Base-by-base conservation (phyloP, 1,140 invertebrate species). In the Callitettix versicolor region DNA sequence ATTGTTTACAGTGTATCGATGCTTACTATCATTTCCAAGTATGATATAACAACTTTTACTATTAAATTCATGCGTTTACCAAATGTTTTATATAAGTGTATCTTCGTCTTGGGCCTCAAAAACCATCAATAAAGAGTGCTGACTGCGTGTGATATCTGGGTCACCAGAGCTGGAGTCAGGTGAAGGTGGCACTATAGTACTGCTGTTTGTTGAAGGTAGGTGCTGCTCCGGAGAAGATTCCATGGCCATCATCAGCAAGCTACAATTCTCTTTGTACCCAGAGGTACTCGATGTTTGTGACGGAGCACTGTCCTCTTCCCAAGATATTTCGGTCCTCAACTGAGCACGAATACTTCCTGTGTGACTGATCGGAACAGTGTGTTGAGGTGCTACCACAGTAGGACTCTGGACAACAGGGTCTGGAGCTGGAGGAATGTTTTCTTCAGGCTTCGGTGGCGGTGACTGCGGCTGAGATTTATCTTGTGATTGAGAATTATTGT, bases 251-350 rank as follows among this genome's bases (percentile, higher is more conserved):
- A 63, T 59, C 12, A 66, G 47, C 34, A 65, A 42, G 50, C 58
- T 59, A 44, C 59, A 65, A 65, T 62, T 62, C 33, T 66, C 56
- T 14, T 57, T 41, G 52, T 63, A 88, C 40, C 85, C 86, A 0
- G 86, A 89, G 2, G 85, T 89, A 48, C 85, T 88, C 0, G 85
- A 87, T 0, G 86, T 85, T 63, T 80, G 79, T 9, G 79, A 81
- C 40, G 80, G 67, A 26, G 76, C 75, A 48, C 76, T 82, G 57
- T 88, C 86, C 60, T 86, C 86, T 64, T 90, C 85, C 78, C 83
- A 88, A 0, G 84, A 86, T 0, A 71, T 60, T 17, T 75, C 73
- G 1, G 71, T 78, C 77, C 67, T 81, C 78, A 6, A 73, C 63
- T 65, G 63, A 56, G 64, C 62, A 58, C 43, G 15, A 11, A 30